Base-by-base conservation (phyloP, 2,797 vertebrate species). In the Vultur gryphus region DNA sequence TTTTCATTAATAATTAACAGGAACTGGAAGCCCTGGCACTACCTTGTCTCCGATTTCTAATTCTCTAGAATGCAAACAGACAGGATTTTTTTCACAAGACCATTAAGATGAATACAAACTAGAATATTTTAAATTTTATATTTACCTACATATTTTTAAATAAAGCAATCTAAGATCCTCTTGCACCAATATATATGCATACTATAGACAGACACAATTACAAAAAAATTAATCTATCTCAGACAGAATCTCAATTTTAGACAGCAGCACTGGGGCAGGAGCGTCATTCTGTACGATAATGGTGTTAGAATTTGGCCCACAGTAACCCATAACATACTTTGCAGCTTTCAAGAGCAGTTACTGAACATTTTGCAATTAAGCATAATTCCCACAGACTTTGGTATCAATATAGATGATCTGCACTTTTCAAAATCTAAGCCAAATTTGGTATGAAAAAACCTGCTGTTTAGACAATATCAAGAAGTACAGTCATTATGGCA, bases 1-100 rank as follows among this genome's bases (percentile, higher is more conserved):
- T 92, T 77, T 73, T 83, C 91, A 95, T 94, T 70, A 79, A 94
- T 91, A 91, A 95, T 95, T 93, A 88, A 92, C n/a, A 80, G 20
- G 9, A 46, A 95, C 28, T 89, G 52, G 55, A 94, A 93, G 58
- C 35, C 16, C 54, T 49, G 46, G 52, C 29, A 90, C 65, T 39
- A 61, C 66, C 80, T 76, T 73, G 11, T 73, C 80, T 83, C 89
- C 82, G 29, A 80, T 91, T 96, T 73, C 35, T 71, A 52, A 72
- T 81, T 84, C 35, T 80, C 72, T 73, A 64, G 49, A 92, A 94
- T 48, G 37, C 62, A 91, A 66, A 69, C 0, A 65, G 41, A 58
- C 5, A 2, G 26, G 24, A 11, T 24, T 46, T 73, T 76, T 85
- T 71, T 18, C 26, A 43, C 19, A 65, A 69, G 48, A 52, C 33